Conservation (phyloP, 2,888 invertebrate species). For the Shargacucullia verbasci region DNA sequence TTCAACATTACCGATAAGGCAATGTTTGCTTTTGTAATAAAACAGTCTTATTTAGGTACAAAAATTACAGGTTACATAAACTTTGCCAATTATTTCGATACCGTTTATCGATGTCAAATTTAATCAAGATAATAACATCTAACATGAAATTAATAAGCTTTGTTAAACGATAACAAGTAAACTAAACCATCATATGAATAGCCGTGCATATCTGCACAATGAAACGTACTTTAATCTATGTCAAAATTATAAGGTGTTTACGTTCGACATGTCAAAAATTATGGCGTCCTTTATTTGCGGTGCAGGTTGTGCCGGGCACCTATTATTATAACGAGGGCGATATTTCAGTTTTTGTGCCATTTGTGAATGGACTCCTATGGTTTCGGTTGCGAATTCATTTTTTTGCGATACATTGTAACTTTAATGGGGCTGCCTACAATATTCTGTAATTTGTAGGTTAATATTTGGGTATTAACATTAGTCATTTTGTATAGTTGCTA, state of each 20-base stretch:
- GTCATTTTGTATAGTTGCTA: conserved; percentile 44
- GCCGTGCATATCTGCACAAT: conserved; percentile 12
- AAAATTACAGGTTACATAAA: too few relatives aligned
- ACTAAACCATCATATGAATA: too few relatives aligned
- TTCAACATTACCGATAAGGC: too few relatives aligned
- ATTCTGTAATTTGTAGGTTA: conserved; percentile 65
- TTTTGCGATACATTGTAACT: conserved; percentile 60
- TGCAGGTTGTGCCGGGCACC: conserved; percentile 68
- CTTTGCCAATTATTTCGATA: too few relatives aligned
- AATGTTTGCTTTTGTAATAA: too few relatives aligned
- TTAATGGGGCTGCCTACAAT: conserved; percentile 58
- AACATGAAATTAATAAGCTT: too few relatives aligned
- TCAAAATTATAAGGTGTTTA: conserved; percentile 79
- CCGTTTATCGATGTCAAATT: too few relatives aligned
- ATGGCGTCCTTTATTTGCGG: conserved; percentile 77
- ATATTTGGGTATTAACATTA: conserved; percentile 55
- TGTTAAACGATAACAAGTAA: too few relatives aligned
- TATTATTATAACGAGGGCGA: conserved; percentile 75
- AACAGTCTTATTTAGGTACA: too few relatives aligned
- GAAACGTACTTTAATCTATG: conserved; percentile 60
- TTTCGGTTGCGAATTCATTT: conserved; percentile 76
- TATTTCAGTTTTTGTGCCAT: conserved; percentile 77
- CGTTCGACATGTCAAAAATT: conserved; percentile 81
- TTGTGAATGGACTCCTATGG: conserved; percentile 77
- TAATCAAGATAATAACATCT: too few relatives aligned